Base-by-base conservation (phyloP, 2,888 invertebrate species). In the Gisinianus flammeolus region DNA sequence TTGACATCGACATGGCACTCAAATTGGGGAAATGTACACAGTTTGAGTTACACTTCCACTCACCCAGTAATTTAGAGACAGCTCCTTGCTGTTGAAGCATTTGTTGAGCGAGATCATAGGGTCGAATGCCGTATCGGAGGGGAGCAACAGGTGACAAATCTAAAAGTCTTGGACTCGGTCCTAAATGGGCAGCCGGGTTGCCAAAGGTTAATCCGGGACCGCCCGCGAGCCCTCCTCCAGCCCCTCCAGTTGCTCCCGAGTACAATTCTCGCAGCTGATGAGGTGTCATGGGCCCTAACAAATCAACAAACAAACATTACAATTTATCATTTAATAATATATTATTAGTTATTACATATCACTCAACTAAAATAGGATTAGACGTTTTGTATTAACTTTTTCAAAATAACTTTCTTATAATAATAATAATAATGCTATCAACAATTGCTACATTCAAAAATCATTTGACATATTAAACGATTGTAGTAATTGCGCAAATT, bases 101-200 rank as follows among this genome's bases (percentile, higher is more conserved):
- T 86, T 95, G 95, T 86, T 94, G 94, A 5, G 95, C 95, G 86
- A 96, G 90, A 88, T 96, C 95, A 85, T 95, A 96, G 86, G 95
- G 95, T 83, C 95, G 90, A 84, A 95, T 89, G 90, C 88, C 94
- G 89, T 89, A 89, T 66, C 87, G 80, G 44, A 84, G 82, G 24
- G 81, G 83, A 31, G 83, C 75, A 77, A 82, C 81, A 79, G 82
- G 81, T 76, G 84, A 83, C 78, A 85, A 80, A 76, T 85, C 85
- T 28, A 85, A 67, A 33, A 85, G 81, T 77, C 85, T 76, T 33
- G 80, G 75, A 77, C 74, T 79, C 30, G 78, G 69, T 52, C 79
- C 77, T 26, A 81, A 70, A 67, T 79, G 82, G 52, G 81, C 56
- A 33, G 79, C 76, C 16, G 77, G 79, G 77, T 67, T 76, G 6